Conservation (phyloP, 2,888 invertebrate species). For the Lacanobia oleracea region DNA sequence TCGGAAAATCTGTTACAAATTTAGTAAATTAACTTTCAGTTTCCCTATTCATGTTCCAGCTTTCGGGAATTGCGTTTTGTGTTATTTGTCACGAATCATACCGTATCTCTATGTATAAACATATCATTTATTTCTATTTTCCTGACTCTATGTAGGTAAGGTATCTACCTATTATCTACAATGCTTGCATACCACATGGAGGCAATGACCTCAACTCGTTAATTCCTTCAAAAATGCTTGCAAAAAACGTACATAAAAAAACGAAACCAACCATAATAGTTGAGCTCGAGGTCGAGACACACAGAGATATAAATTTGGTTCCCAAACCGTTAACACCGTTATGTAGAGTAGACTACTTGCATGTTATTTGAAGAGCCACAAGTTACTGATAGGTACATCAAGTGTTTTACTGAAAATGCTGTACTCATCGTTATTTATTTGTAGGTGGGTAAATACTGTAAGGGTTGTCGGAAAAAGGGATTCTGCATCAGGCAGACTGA, state of each 20-base stretch:
- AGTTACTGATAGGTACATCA: conserved; percentile 3
- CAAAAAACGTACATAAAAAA: conserved; percentile 66
- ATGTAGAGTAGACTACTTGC: conserved; percentile 46
- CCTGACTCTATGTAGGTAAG: neutral
- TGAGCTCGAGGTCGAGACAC: conserved; percentile 15
- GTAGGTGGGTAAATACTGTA: neutral
- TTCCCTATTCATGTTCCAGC: neutral
- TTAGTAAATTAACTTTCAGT: conserved; percentile 3
- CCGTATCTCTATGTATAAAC: neutral
- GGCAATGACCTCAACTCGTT: conserved; percentile 61
- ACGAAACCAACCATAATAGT: conserved; percentile 36
- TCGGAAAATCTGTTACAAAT: neutral
- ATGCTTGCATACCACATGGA: conserved; percentile 23
- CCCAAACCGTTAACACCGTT: conserved; percentile 58
- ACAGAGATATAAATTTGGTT: conserved; percentile 51
- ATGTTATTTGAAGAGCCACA: conserved; percentile 17
- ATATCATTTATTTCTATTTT: neutral
- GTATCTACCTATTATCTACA: conserved; percentile 9
- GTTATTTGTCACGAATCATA: neutral
- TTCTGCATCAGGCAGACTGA: neutral
- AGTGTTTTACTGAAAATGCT: neutral
- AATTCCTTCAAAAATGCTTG: conserved; percentile 56
- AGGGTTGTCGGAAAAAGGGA: neutral
- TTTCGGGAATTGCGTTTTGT: conserved; percentile 7
- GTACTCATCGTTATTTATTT: neutral